Evolutionary conservation across 2,797 vertebrate species (phyloP), one percentile per base, ranked within the genome.

Genomic region (Lepilemur septentrionalis): DNA sequence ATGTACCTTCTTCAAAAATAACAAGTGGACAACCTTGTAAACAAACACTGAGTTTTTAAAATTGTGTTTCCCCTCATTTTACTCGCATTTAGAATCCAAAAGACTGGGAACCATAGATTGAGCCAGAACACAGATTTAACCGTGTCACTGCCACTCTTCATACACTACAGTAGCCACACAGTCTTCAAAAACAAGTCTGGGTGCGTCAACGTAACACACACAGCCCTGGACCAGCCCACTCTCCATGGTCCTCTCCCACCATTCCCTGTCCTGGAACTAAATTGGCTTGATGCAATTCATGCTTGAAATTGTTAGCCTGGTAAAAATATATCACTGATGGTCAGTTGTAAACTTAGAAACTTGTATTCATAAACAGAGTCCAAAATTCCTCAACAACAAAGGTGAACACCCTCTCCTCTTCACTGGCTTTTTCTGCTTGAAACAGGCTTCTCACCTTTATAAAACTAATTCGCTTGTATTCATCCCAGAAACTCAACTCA

Each of bases 1-100:
- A 25, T 48, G 5, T 32, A 32, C 55, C 46, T 69, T 69, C 35
- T 69, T 65, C 15, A 65, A 69, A 88, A 86, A 63, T 73, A 67
- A 63, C 38, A 86, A 55, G 9, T 38, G 22, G 8, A 79, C 61
- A 48, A 65, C 59, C 84, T 87, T 90, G 32, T 46, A 76, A 38
- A 70, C 12, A 75, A 72, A 41, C 13, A 32, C 15, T 30, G 32
- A 22, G 9, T n/a, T 83, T 70, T 4, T 22, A 7, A 59, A 50
- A 43, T 3, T 55, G 73, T 43, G 32, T 87, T 72, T 41, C 14
- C 28, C 3, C 13, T 28, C 13, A 32, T 52, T 78, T 93, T 79
- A 80, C 61, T 32, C 48, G 12, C 18, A 4, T 84, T 91, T 85
- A 59, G 78, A 93, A 88, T 87, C 41, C 38, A n/a, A 50, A 79